Conservation (phyloP, 2,113 vertebrate species). For the Athene cunicularia region DNA sequence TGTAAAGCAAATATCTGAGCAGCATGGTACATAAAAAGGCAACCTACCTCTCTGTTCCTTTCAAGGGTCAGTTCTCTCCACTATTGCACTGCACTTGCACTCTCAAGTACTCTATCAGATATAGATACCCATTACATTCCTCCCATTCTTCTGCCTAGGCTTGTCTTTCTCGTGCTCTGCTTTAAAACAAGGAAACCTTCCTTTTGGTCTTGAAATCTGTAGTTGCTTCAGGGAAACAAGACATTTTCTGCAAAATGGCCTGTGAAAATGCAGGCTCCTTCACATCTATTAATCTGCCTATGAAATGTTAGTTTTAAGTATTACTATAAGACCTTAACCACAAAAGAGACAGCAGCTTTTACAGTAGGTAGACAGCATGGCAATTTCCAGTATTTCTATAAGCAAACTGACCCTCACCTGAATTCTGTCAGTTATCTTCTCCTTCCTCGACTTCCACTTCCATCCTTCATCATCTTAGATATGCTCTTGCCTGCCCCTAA, state of each 20-base stretch:
- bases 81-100: neutral
- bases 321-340: neutral
- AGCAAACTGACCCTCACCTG: neutral
- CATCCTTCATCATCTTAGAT: neutral
- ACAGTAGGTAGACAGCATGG: neutral
- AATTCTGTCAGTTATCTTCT: neutral
- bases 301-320: neutral
- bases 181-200: neutral
- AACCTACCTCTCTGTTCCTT: neutral
- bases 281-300: neutral
- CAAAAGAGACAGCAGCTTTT: neutral
- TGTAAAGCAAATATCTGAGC: neutral
- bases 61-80: neutral
- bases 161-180: neutral
- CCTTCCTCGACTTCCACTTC: neutral
- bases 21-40: neutral
- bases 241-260: neutral
- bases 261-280: neutral
- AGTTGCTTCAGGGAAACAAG: neutral
- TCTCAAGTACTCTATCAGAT: neutral
- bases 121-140: neutral
- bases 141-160: neutral
- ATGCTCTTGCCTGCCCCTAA: neutral
- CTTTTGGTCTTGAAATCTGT: neutral
- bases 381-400: neutral